Evolutionary conservation across 2,888 invertebrate species (phyloP), one percentile per base, ranked within the genome.

Genomic region (Noctua janthe): DNA sequence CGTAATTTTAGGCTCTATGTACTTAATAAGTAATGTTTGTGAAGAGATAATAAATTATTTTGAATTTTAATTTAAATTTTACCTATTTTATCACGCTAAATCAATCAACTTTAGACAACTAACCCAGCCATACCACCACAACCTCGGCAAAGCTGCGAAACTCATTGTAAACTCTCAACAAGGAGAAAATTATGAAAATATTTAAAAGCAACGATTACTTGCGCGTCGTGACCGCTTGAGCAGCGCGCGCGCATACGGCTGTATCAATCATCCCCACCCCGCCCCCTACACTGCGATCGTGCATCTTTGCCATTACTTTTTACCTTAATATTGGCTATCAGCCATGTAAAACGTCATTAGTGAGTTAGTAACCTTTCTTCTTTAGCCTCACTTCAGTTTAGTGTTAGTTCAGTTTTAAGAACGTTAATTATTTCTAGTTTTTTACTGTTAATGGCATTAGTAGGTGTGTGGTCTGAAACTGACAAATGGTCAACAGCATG

Each of bases 191-290:
- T 78, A 80, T 80, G 64, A 71, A 81, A 86, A 81, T 78, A 81
- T 76, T 87, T 78, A 73, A 83, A 85, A 79, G 81, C 74, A 89
- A 82, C 75, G 78, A 86, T 86, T 84, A 78, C 80, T 76, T 75
- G 80, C 74, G 59, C 74, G 80, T 86, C 87, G 83, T 84, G 89
- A 87, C 81, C 77, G 80, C 80, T 79, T 76, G 83, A 64, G 70
- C 70, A 23, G 80, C 77, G 76, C 80, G 76, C 80, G 83, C 87
- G 78, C 76, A 77, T 77, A 80, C 82, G 73, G 78, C 82, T 82
- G 81, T 87, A 90, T 90, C 89, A 90, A 90, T 90, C 91, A 90
- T 85, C 87, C 90, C 87, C 86, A 85, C 89, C 71, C 87, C 90
- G 90, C 90, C 91, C 84, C 82, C 82, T 64, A 83, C 85, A 83